Evolutionary conservation across 2,113 vertebrate species (phyloP).

Genomic region (Eurystomus gularis): DNA sequence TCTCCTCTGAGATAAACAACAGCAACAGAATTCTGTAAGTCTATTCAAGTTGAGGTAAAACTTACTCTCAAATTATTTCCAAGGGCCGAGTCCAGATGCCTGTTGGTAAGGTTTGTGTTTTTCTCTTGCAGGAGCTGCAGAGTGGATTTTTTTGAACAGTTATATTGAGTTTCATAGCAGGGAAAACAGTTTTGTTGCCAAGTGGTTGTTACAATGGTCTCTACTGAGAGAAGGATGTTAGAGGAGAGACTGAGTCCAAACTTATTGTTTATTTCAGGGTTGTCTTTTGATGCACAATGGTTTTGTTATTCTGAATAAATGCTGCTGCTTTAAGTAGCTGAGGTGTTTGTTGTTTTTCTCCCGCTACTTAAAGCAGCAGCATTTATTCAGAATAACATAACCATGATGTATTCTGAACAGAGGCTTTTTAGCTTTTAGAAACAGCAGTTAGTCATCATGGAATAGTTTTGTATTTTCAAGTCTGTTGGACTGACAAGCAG

Average conservation of each 20-base stretch:
- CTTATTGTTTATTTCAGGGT: background rate
- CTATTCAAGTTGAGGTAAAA: background rate
- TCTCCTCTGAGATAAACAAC: background rate
- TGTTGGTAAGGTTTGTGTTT: background rate
- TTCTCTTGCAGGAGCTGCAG: background rate
- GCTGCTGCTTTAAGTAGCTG: background rate
- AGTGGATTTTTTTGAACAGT: background rate
- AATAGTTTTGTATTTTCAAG: background rate
- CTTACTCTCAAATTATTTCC: background rate
- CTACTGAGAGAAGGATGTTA: background rate
- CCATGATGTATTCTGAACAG: background rate
- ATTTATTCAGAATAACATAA: no score
- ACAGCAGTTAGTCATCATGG: background rate
- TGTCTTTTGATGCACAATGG: background rate
- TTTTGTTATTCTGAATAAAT: background rate
- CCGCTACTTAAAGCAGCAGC: no score
- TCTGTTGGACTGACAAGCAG: background rate
- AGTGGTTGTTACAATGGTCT: background rate
- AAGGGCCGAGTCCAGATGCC: background rate
- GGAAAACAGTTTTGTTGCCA: background rate
- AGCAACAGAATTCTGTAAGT: background rate
- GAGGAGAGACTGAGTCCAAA: background rate
- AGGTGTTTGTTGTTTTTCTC: no score
- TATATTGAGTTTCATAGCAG: background rate
- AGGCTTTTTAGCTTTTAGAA: background rate